Conservation (phyloP, 1,140 invertebrate genomes). For the Atta colombica region DNA sequence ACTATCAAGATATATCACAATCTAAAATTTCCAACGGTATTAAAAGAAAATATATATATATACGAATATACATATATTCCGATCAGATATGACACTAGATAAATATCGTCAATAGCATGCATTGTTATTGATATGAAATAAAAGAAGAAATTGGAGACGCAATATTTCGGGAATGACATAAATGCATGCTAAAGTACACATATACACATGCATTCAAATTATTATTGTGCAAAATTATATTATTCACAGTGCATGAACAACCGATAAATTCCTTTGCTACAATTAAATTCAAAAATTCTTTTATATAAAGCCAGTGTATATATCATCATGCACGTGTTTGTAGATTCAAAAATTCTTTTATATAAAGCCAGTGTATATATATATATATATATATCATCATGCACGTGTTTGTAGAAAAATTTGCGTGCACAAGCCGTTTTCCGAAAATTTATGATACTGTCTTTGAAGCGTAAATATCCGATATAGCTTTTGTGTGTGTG, state of each 20-base stretch:
- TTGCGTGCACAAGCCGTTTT: background rate
- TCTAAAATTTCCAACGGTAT: slow-evolving; percentile 2
- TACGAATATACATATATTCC: slow-evolving; percentile 7
- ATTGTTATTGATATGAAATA: slow-evolving; percentile 13
- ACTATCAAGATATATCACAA: slow-evolving; percentile 14
- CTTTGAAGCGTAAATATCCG: background rate
- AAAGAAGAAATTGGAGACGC: slow-evolving; percentile 10
- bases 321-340: background rate
- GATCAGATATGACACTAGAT: slow-evolving; percentile 8
- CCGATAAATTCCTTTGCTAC: background rate
- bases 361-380: too few relatives aligned
- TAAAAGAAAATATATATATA: slow-evolving; percentile 25
- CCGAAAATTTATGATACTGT: background rate
- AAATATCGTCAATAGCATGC: slow-evolving; percentile 36
- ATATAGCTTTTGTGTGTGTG: background rate
- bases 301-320: background rate
- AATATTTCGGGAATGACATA: slow-evolving; percentile 41
- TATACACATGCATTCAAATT: slow-evolving; percentile 38
- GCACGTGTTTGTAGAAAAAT: background rate
- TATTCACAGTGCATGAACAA: slow-evolving; percentile 23
- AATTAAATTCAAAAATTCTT: background rate
- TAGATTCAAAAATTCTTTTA: background rate
- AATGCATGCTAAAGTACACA: slow-evolving; percentile 25
- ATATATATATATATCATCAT: too few relatives aligned
- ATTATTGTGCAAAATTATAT: slow-evolving; percentile 28